A percentile compares a stretch with the other conserved stretches of the same genome.
phyloP scores from a whole-genome alignment of 1,140 invertebrate species.

The Drosophila busckii region DNA sequence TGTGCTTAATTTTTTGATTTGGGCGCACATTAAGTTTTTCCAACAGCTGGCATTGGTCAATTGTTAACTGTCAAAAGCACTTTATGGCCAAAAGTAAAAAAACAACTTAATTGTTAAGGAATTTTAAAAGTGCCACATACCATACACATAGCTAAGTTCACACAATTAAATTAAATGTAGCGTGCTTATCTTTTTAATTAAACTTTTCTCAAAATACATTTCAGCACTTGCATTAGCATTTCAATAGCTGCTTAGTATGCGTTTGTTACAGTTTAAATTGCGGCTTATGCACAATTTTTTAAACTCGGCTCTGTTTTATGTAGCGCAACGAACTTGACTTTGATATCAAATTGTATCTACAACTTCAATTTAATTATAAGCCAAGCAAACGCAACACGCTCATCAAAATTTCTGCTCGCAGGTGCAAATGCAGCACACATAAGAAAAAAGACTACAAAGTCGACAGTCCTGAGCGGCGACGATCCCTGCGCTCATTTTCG shows the following conservation, averaged over 20 bases:
- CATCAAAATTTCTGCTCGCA: constrained; percentile 62
- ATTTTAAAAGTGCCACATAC: not conserved
- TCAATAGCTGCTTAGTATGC: not conserved
- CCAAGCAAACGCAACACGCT: constrained; percentile 49
- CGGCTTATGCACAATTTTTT: constrained; percentile 19
- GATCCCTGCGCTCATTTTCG: constrained; percentile 64
- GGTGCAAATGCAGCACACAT: constrained; percentile 66
- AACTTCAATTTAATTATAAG: constrained; percentile 76
- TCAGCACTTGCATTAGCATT: constrained; percentile 39
- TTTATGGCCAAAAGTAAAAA: constrained; percentile 7
- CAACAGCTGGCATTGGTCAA: constrained; percentile 1
- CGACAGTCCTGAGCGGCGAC: constrained; percentile 4
- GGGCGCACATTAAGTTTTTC: constrained; percentile 8
- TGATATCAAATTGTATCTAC: constrained; percentile 69
- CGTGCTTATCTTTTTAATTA: too few relatives aligned
- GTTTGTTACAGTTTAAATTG: constrained; percentile 1
- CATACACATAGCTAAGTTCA: too few relatives aligned
- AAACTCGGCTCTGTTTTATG: constrained; percentile 59
- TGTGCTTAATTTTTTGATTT: constrained; percentile 17
- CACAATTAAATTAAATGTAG: too few relatives aligned
- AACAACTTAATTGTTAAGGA: constrained; percentile 1
- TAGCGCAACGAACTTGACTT: constrained; percentile 41
- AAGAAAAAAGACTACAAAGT: constrained; percentile 36
- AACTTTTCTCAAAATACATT: too few relatives aligned
- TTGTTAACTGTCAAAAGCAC: constrained; percentile 10